Evolutionary conservation across 2,888 invertebrate genomes (phyloP), one percentile per base, ranked within the genome.

Genomic region (Drosophila stalkeri): DNA sequence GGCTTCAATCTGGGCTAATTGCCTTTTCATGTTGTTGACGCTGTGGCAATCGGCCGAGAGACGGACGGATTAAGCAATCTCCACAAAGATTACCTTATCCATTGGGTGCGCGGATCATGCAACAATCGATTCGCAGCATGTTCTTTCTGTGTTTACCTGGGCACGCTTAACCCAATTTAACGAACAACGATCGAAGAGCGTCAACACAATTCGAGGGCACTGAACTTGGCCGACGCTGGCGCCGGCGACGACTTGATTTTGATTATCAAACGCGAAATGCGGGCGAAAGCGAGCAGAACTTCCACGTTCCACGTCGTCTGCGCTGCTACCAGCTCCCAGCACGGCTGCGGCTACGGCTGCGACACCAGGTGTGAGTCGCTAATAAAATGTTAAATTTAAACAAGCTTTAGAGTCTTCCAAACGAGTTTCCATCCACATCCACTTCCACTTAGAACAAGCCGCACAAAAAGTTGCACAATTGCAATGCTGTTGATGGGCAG

Each of bases 141-240:
- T 75, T 69, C 68, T 64, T 27, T 27, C 51, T 52, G 31, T 46
- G 61, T 65, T n/a, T n/a, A 72, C 60, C 69, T 86, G 67, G 43
- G 64, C 68, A 74, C 75, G 64, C 82, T 91, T 91, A 89, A 91
- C 90, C 91, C 75, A 90, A 76, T 83, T 89, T 74, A 31, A 37
- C 39, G 59, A 31, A 43, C 59, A 39, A 47, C 61, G 49, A 68
- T 67, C 66, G 39, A 51, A 72, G 47, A 69, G 66, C 66, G 63
- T 66, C 90, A 89, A 85, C 87, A 88, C 80, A 78, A 69, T 88
- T 89, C 77, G 89, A 84, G 90, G 89, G 72, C 90, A 89, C 76
- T 90, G 90, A 90, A 90, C 90, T 90, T 81, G 81, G 80, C 79
- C 83, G 54, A 49, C 55, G 59, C 46, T 49, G 56, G 49, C 59